phyloP scores from a whole-genome alignment of 1,140 invertebrate species.

The Aphidius ervi region DNA sequence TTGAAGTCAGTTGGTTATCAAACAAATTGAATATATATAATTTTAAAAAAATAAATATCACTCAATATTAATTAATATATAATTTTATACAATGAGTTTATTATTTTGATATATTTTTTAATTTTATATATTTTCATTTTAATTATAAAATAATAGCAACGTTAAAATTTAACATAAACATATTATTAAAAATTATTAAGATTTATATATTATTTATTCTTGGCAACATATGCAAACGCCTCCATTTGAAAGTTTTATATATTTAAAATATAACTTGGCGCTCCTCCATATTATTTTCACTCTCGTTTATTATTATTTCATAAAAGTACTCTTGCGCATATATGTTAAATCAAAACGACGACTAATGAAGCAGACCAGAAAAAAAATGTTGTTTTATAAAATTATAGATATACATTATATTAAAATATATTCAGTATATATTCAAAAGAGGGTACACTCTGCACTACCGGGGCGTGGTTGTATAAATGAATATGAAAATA shows the following conservation, averaged over 20 bases:
- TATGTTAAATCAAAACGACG: constrained; percentile 12
- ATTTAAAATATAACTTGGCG: too few relatives aligned
- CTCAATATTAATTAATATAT: too few relatives aligned
- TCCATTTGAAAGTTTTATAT: neutral
- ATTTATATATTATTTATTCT: too few relatives aligned
- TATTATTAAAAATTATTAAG: too few relatives aligned
- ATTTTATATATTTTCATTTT: too few relatives aligned
- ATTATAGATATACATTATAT: neutral
- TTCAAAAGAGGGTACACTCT: constrained; percentile 13
- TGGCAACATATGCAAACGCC: neutral
- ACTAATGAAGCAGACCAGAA: constrained; percentile 44
- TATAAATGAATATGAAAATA: constrained; percentile 43
- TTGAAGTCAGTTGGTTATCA: too few relatives aligned
- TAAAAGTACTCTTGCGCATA: neutral
- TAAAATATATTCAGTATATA: neutral
- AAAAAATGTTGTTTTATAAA: constrained; percentile 13
- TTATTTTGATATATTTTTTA: too few relatives aligned
- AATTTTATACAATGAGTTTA: too few relatives aligned
- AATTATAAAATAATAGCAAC: too few relatives aligned
- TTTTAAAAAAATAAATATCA: too few relatives aligned
- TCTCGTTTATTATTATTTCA: constrained; percentile 1
- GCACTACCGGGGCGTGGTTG: constrained; percentile 41
- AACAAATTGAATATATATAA: too few relatives aligned
- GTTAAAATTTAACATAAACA: too few relatives aligned
- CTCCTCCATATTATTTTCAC: neutral